phyloP scores from a whole-genome alignment of 1,140 invertebrate genomes.

The Bombus confusus region DNA sequence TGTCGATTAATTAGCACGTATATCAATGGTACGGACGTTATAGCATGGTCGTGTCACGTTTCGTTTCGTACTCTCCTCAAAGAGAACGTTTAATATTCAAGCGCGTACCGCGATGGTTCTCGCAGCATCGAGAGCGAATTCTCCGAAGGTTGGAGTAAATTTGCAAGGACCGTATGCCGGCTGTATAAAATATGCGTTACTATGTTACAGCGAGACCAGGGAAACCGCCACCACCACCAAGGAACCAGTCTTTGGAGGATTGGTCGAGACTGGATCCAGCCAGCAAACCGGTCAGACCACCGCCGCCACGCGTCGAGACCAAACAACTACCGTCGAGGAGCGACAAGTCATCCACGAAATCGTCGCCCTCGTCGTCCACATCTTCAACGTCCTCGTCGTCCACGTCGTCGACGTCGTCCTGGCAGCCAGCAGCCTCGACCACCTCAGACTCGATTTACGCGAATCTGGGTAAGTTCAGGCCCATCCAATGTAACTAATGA shows the following conservation, averaged over 20 bases:
- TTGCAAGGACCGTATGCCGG: background rate
- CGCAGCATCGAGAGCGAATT: background rate
- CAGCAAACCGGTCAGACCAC: conserved; percentile 86
- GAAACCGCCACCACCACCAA: conserved; percentile 85
- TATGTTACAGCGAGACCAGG: conserved; percentile 82
- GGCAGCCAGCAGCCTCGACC: conserved; percentile 80
- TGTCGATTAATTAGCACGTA: background rate
- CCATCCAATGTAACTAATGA: conserved; percentile 82
- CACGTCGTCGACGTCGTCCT: conserved; percentile 73
- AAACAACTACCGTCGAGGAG: conserved; percentile 73
- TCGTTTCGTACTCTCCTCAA: background rate
- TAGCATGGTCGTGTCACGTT: background rate
- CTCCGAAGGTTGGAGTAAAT: background rate
- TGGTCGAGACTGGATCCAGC: conserved; percentile 74
- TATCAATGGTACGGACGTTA: background rate
- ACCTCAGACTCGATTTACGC: conserved; percentile 88
- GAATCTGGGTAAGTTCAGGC: conserved; percentile 87
- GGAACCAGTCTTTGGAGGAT: conserved; percentile 83
- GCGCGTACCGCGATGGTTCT: background rate
- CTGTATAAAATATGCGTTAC: background rate
- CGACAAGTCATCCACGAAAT: conserved; percentile 76
- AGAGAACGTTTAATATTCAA: background rate
- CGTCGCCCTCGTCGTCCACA: conserved; percentile 58
- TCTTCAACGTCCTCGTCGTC: conserved; percentile 78
- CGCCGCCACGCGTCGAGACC: conserved; percentile 88